Evolutionary conservation across 2,113 vertebrate species (phyloP).

Genomic region (Hemibagrus wyckioides): DNA sequence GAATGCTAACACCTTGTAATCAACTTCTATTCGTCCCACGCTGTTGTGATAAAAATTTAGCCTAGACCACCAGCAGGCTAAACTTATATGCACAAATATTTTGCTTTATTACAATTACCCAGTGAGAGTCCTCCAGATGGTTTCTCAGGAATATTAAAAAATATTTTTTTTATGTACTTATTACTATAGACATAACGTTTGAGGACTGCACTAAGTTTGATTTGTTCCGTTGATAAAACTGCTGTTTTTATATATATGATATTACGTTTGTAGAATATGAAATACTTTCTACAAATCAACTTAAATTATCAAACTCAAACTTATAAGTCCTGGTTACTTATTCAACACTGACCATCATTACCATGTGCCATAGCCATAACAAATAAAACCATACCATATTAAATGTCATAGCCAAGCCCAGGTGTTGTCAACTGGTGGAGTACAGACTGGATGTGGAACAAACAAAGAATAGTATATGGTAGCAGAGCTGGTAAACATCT

Average conservation of each 20-base stretch:
- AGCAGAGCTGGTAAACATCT: background rate
- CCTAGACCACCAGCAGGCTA: too few relatives aligned
- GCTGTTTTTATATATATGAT: background rate
- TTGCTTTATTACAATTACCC: too few relatives aligned
- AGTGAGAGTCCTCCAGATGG: background rate
- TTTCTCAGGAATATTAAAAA: background rate
- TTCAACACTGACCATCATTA: background rate
- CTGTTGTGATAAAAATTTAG: background rate
- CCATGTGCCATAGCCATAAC: background rate
- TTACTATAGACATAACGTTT: background rate
- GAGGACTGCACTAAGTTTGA: background rate
- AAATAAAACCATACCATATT: background rate
- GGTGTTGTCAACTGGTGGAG: background rate
- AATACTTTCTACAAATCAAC: background rate
- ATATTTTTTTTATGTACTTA: background rate
- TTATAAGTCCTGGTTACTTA: background rate
- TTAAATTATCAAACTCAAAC: too few relatives aligned
- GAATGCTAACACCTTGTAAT: too few relatives aligned
- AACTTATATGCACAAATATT: too few relatives aligned
- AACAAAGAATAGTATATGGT: background rate
- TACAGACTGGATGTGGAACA: background rate
- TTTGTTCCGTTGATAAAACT: background rate
- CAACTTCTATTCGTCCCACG: too few relatives aligned
- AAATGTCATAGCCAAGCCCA: background rate
- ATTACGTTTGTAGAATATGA: background rate